Evolutionary conservation across 2,113 vertebrate species (phyloP).

Genomic region (Crotophaga sulcirostris): DNA sequence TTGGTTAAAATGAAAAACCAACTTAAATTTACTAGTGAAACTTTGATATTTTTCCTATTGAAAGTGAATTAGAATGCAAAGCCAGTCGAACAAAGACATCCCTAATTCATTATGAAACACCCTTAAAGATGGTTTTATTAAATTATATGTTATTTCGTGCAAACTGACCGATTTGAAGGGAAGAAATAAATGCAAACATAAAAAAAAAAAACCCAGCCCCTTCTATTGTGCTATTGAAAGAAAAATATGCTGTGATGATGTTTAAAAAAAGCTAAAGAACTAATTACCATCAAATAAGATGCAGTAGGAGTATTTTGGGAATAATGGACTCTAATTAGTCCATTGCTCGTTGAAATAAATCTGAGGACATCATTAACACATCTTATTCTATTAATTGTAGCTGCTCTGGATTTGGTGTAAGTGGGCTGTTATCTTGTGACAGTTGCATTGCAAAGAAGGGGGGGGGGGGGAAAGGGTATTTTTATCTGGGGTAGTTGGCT

Average conservation of each 20-base stretch:
- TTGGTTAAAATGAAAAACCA: not conserved
- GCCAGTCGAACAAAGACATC: not conserved
- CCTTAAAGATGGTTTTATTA: slow-evolving; percentile 1
- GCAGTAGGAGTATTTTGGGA: slow-evolving; percentile 53
- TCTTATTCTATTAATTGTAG: slow-evolving; percentile 40
- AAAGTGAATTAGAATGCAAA: slow-evolving; percentile 3
- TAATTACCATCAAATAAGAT: slow-evolving; percentile 55
- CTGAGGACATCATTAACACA: slow-evolving; percentile 42
- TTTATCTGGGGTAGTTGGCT: not conserved
- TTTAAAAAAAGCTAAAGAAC: slow-evolving; percentile 23
- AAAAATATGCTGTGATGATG: slow-evolving; percentile 3
- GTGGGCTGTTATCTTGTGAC: not conserved
- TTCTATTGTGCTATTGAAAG: slow-evolving; percentile 28
- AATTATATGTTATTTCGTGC: slow-evolving; percentile 11
- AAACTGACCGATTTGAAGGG: not conserved
- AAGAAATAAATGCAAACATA: slow-evolving; percentile 37
- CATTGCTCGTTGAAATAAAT: slow-evolving; percentile 4
- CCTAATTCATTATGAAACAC: not conserved
- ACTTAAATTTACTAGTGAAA: not conserved
- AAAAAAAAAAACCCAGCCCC: not conserved
- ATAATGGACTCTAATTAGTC: slow-evolving; percentile 62
- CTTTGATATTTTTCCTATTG: not conserved
- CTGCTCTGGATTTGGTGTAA: not conserved
- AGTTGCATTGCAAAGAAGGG: not conserved
- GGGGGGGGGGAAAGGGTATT: not conserved